These are phyloP conservation scores for Hyperopisus bebe DNA, from an alignment of 2,113 vertebrate genomes.

Conservation along the genomic window DNA sequence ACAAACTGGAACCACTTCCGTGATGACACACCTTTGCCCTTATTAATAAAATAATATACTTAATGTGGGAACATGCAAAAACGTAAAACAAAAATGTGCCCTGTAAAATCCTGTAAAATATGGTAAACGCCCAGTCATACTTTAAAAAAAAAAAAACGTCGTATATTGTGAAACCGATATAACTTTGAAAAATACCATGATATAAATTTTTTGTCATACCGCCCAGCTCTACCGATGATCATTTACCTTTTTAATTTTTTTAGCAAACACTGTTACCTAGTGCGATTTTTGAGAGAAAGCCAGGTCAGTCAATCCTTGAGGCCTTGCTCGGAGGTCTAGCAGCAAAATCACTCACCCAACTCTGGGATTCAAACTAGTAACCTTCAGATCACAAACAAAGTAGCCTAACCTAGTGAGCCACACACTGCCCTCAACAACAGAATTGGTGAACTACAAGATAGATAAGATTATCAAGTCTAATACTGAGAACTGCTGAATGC, in stretches of 20 bases:
- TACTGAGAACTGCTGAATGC: not conserved
- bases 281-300: not conserved
- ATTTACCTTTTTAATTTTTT: not conserved
- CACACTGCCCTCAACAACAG: not conserved
- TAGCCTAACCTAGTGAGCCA: not conserved
- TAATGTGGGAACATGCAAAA: no score
- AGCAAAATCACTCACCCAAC: not conserved
- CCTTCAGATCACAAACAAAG: not conserved
- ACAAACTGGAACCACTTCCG: no score
- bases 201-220: no score
- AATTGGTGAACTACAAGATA: not conserved
- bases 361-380: not conserved
- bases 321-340: not conserved
- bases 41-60: no score
- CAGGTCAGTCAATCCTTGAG: not conserved
- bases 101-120: no score
- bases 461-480: slow-evolving; percentile 2
- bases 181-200: no score
- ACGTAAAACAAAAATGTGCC: no score
- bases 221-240: not conserved
- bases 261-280: not conserved
- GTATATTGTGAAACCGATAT: no score
- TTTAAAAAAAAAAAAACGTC: no score
- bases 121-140: no score
- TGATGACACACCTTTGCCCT: no score